Conservation (phyloP, 2,797 vertebrate genomes). For the Danio kyathit region DNA sequence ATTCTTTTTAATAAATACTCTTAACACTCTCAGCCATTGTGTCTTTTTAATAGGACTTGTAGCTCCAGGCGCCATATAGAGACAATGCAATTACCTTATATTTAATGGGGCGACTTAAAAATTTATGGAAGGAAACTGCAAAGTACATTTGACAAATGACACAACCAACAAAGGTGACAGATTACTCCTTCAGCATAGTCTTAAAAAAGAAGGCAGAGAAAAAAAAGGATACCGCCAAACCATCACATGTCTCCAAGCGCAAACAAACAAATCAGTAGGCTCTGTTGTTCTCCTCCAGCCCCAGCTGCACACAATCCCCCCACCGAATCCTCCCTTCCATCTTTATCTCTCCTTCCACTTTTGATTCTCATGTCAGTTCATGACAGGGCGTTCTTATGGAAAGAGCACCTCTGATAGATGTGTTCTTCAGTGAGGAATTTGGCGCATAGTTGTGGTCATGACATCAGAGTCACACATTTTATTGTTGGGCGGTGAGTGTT, state of each 20-base stretch:
- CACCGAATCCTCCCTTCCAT: slow-evolving; percentile 14
- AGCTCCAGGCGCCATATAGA: slow-evolving; percentile 80
- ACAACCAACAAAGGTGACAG: slow-evolving; percentile 41
- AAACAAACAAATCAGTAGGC: slow-evolving; percentile 55
- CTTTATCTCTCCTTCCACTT: slow-evolving; percentile 15
- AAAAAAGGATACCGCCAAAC: slow-evolving; percentile 28
- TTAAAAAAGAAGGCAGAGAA: slow-evolving; percentile 25
- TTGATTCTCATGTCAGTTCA: slow-evolving; percentile 36
- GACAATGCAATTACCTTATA: slow-evolving; percentile 85
- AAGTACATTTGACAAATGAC: slow-evolving; percentile 62
- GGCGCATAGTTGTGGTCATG: slow-evolving; percentile 58
- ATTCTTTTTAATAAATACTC: slow-evolving; percentile 80
- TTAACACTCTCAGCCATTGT: slow-evolving; percentile 71
- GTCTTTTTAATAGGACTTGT: slow-evolving; percentile 79
- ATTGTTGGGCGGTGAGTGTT: slow-evolving; percentile 55
- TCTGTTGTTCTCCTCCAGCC: slow-evolving; percentile 54
- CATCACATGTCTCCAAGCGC: slow-evolving; percentile 28
- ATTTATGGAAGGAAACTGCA: slow-evolving; percentile 69
- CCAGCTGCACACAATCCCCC: slow-evolving; percentile 54
- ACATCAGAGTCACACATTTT: slow-evolving; percentile 65
- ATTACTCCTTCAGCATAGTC: slow-evolving; percentile 20
- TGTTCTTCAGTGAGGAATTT: slow-evolving; percentile 61
- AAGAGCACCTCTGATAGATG: slow-evolving; percentile 64
- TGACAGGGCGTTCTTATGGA: slow-evolving; percentile 57
- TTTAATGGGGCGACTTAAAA: slow-evolving; percentile 70